Evolutionary conservation across 2,797 vertebrate genomes (phyloP), one percentile per base, ranked within the genome.

Genomic region (Poliocrania exsul): DNA sequence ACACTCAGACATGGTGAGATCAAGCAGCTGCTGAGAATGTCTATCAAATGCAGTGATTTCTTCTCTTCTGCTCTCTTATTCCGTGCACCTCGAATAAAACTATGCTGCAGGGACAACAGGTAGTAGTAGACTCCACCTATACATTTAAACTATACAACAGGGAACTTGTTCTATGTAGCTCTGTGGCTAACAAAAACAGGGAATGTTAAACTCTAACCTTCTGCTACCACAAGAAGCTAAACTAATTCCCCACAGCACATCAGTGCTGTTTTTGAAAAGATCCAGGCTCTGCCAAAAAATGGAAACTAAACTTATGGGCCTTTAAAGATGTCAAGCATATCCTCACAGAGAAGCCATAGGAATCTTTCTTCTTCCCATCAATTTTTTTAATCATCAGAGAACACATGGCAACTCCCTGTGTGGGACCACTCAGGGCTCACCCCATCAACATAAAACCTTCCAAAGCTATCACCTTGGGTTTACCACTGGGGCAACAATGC

Each of bases 351-450:
- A 88, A 57, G 26, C 33, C 70, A 25, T 40, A 86, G 38, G 70
- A 92, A 92, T 70, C 71, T 64, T 73, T 81, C 74, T 67, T 86
- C 66, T 80, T 91, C 31, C 29, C 71, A 86, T 73, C 70, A 57
- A 33, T 70, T 88, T 57, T 92, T 94, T 92, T 82, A 88, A 38
- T 93, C 92, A 84, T 86, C 80, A 86, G 80, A 94, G 90, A 73
- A 93, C 80, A 96, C 82, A 77, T 5, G 20, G 77, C 67, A 96
- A 38, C 81, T 92, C 82, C 77, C 83, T 25, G 25, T 54, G 70
- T 80, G 78, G 56, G 44, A 84, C n/a, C 62, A 67, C 56, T 88
- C n/a, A 66, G 40, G 49, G 40, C 49, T 92, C 85, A 88, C 66
- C 64, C 56, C 60, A 93, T 89, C 93, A 86, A 56, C 83, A 82